phyloP scores from a whole-genome alignment of 2,888 invertebrate genomes.

The Synanthedon vespiformis region DNA sequence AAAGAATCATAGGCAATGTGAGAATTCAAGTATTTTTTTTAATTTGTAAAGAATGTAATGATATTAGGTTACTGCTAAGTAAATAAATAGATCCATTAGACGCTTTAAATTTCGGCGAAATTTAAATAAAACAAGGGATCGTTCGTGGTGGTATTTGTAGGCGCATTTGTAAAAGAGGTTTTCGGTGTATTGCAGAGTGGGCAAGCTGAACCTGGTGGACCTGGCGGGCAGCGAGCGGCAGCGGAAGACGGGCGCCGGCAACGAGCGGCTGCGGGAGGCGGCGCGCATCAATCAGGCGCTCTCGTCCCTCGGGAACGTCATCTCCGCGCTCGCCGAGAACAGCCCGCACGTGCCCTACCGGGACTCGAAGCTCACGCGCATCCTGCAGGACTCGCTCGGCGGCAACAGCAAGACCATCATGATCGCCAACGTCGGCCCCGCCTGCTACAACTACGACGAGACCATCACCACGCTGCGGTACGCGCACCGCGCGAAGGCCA shows the following conservation, averaged over 20 bases:
- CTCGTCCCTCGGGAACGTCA: constrained; percentile 98
- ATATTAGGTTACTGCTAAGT: too few species aligned
- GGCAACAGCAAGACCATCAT: constrained; percentile 99
- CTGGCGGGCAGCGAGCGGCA: constrained; percentile 98
- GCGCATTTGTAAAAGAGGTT: too few species aligned
- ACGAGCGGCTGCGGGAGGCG: constrained; percentile 93
- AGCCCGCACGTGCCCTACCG: constrained; percentile 95
- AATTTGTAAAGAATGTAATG: too few species aligned
- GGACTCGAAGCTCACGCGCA: constrained; percentile 95
- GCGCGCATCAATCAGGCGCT: constrained; percentile 97
- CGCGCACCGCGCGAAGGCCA: constrained; percentile 97
- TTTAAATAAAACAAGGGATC: too few species aligned
- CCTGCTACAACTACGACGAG: constrained; percentile 97
- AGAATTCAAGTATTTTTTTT: too few species aligned
- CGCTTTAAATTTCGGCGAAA: too few species aligned
- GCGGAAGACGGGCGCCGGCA: constrained; percentile 95
- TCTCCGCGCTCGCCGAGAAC: constrained; percentile 95
- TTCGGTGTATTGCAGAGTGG: constrained; percentile 73
- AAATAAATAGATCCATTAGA: too few species aligned
- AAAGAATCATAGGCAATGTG: too few species aligned
- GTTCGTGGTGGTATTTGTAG: too few species aligned
- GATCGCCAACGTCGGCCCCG: constrained; percentile 99
- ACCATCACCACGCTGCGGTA: constrained; percentile 96
- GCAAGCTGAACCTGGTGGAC: constrained; percentile 97
- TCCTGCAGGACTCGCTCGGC: constrained; percentile 97